Evolutionary conservation across 1,140 invertebrate genomes (phyloP), one percentile per base, ranked within the genome.

Genomic region (Bursaphelenchus mucronatus): DNA sequence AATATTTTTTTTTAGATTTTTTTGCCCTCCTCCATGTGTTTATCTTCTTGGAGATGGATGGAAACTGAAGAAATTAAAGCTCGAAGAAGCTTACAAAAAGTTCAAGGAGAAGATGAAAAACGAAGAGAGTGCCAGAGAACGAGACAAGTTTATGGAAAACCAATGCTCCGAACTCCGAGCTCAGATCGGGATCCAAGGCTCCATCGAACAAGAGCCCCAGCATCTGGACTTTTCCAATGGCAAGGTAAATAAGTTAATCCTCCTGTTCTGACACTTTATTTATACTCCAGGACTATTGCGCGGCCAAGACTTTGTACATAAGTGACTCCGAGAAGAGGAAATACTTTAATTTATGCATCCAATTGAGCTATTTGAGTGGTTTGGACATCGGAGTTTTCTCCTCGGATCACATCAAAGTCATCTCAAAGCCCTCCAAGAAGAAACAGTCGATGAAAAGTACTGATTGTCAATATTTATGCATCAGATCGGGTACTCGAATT

Each of bases 371-470:
- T 83, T 92, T 92, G 11, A 95, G 91, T 82, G 93, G 92, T 41
- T 91, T 96, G 82, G 94, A 97, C 82, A 93, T 99, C 78, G 96
- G 96, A 52, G 89, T 94, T 47, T 99, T 99, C 84, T 90, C 95
- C 83, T 96, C 93, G 79, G 95, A 97, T 83, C 86, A 94, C 68
- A 99, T 98, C 76, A 99, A 99, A 88, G 96, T 99, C 58, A 99
- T 99, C 80, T 97, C 94, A 45, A 99, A 99, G 82, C 95, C 96
- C 30, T 97, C 94, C 56, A 99, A 99, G 84, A 98, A 99, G 86
- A 99, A 99, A 81, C 95, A 99, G 82, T 96, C 93, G 43, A 85
- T 98, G 55, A 98, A 98, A 83, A 98, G 97, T 85, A 93, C 95
- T 13, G 95, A 98, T 83, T 85, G 87, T 87, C 83, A 87, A 85